Evolutionary conservation across 2,888 invertebrate genomes (phyloP).

Genomic region (Lepeophtheirus nordmannii): DNA sequence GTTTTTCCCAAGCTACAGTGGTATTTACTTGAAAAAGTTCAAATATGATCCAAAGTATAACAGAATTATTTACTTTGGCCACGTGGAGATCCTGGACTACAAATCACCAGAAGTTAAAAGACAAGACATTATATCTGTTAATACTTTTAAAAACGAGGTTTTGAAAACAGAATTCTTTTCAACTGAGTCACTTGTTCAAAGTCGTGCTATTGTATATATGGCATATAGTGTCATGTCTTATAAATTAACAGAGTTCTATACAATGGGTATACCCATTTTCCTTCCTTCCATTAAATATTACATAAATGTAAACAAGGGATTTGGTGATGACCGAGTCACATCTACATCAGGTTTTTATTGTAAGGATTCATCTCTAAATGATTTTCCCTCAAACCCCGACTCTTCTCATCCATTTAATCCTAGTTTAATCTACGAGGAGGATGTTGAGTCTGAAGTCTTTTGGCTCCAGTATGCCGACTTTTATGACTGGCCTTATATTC

Average conservation of each 20-base stretch:
- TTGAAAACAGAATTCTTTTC: too few species aligned
- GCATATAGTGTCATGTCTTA: conserved; percentile 12
- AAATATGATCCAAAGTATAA: background rate
- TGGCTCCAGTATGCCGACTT: conserved; percentile 17
- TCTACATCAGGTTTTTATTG: background rate
- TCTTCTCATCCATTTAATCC: conserved; percentile 12
- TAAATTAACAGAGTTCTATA: conserved; percentile 11
- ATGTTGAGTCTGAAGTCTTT: conserved; percentile 13
- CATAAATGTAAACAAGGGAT: background rate
- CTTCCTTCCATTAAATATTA: background rate
- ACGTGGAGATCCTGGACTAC: too few species aligned
- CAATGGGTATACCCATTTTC: conserved; percentile 12
- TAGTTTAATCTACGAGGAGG: background rate
- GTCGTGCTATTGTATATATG: conserved; percentile 7
- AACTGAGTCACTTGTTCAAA: too few species aligned
- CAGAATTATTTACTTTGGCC: too few species aligned
- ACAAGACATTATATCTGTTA: too few species aligned
- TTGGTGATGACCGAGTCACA: conserved; percentile 12
- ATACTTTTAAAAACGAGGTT: too few species aligned
- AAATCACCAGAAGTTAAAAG: too few species aligned
- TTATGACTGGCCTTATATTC: conserved; percentile 9
- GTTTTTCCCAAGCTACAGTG: background rate
- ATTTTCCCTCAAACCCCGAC: background rate
- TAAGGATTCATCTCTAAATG: background rate
- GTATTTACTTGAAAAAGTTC: background rate